phyloP scores from a whole-genome alignment of 2,888 invertebrate species.

The Dynastes maya region DNA sequence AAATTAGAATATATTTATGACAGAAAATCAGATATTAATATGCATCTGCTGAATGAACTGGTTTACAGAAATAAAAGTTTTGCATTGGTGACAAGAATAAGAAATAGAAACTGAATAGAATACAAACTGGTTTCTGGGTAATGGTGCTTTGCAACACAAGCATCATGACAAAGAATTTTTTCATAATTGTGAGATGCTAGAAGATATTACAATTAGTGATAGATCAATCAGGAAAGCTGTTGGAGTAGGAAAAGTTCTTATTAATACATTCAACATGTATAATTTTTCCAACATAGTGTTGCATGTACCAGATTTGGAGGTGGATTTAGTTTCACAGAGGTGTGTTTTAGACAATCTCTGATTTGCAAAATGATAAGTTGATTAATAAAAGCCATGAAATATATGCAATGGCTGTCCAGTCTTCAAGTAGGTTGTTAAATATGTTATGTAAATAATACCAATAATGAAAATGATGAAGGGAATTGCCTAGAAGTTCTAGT shows the following conservation, averaged over 20 bases:
- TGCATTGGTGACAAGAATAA: too few species aligned
- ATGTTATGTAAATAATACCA: slow-evolving; percentile 26
- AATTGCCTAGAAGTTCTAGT: slow-evolving; percentile 18
- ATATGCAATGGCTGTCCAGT: background rate
- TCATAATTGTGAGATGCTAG: too few species aligned
- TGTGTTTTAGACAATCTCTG: slow-evolving; percentile 55
- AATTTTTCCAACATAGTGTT: slow-evolving; percentile 49
- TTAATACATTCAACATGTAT: slow-evolving; percentile 45
- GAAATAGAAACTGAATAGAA: too few species aligned
- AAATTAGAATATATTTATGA: slow-evolving; percentile 56
- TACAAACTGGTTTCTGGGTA: too few species aligned
- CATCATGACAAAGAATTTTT: too few species aligned
- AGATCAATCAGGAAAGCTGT: slow-evolving; percentile 36
- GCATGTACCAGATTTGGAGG: slow-evolving; percentile 53
- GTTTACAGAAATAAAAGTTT: slow-evolving; percentile 49
- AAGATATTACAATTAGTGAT: slow-evolving; percentile 50
- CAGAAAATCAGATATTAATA: slow-evolving; percentile 55
- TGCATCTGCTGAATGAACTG: slow-evolving; percentile 53
- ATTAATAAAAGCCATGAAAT: slow-evolving; percentile 36
- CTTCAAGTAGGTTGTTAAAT: slow-evolving; percentile 31
- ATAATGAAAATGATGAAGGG: background rate
- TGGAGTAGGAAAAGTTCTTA: slow-evolving; percentile 33
- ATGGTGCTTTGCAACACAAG: too few species aligned
- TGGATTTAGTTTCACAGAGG: slow-evolving; percentile 54
- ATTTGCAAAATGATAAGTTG: slow-evolving; percentile 51